Conservation (phyloP, 2,888 invertebrate genomes). For the Tricholauxania praeusta region DNA sequence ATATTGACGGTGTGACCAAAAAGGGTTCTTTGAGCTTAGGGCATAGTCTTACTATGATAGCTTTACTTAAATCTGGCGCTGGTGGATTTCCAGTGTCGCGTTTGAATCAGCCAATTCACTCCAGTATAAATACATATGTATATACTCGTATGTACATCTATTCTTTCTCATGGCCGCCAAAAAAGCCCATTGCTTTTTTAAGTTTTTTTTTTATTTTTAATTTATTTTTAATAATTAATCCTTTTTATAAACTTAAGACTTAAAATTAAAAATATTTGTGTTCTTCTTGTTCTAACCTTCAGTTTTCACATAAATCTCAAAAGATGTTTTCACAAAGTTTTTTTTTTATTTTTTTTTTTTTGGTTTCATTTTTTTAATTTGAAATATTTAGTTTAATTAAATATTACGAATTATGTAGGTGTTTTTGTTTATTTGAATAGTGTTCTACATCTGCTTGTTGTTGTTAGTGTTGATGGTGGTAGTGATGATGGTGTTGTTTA, state of each 20-base stretch:
- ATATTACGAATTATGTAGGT: slow-evolving; percentile 53
- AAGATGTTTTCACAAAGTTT: slow-evolving; percentile 56
- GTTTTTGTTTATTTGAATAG: slow-evolving; percentile 42
- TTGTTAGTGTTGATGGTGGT: slow-evolving; percentile 47
- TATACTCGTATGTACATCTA: too few species aligned
- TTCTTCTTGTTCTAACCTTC: slow-evolving; percentile 55
- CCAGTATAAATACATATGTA: too few species aligned
- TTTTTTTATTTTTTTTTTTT: slow-evolving; percentile 53
- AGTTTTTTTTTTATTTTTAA: slow-evolving; percentile 43
- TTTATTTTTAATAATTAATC: slow-evolving; percentile 65
- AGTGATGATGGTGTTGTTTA: slow-evolving; percentile 34
- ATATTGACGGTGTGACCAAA: too few species aligned
- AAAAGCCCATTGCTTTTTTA: too few species aligned
- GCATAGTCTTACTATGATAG: too few species aligned
- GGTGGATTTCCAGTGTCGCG: too few species aligned
- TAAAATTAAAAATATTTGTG: slow-evolving; percentile 68
- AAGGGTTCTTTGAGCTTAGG: too few species aligned
- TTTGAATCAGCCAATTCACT: too few species aligned
- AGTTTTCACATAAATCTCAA: slow-evolving; percentile 46
- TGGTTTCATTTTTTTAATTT: slow-evolving; percentile 40
- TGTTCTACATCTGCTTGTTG: slow-evolving; percentile 30
- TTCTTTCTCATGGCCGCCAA: too few species aligned
- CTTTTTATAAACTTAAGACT: slow-evolving; percentile 68
- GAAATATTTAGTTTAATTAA: slow-evolving; percentile 38
- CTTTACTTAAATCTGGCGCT: too few species aligned